Conservation (phyloP, 2,888 invertebrate genomes). For the Drosophila ustulata region DNA sequence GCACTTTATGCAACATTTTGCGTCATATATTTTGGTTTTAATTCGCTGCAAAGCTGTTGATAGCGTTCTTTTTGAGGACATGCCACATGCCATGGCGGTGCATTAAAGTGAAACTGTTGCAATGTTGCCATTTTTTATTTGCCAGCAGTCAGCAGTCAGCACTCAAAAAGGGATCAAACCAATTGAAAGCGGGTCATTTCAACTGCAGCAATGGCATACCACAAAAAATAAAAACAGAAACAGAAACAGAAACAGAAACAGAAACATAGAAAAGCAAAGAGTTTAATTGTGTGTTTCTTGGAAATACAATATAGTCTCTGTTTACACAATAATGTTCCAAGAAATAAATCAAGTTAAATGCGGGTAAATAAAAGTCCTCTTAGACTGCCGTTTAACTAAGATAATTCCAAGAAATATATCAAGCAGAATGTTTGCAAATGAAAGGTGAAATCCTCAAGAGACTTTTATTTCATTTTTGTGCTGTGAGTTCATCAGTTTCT, state of each 20-base stretch:
- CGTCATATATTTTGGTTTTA: slow-evolving; percentile 53
- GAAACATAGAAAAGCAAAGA: neutral
- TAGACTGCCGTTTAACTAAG: neutral
- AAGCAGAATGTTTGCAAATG: neutral
- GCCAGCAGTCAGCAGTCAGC: neutral
- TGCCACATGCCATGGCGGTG: slow-evolving; percentile 18
- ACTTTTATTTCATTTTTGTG: neutral
- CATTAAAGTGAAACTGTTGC: slow-evolving; percentile 56
- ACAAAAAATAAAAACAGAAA: neutral
- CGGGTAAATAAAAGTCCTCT: neutral
- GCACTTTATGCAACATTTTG: slow-evolving; percentile 55
- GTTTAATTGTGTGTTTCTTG: neutral
- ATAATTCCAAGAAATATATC: neutral
- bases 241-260: too few species aligned
- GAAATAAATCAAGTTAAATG: neutral
- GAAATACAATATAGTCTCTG: neutral
- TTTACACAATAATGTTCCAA: neutral
- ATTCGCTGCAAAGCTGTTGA: slow-evolving; percentile 49
- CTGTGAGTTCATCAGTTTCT: neutral
- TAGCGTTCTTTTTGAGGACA: slow-evolving; percentile 27
- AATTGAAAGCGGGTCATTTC: slow-evolving; percentile 2
- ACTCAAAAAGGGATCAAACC: neutral
- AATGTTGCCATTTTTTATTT: slow-evolving; percentile 36
- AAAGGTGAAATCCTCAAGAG: neutral
- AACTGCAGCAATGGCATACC: neutral